Conservation (phyloP, 2,113 vertebrate species). For the Hippopotamus amphibius region DNA sequence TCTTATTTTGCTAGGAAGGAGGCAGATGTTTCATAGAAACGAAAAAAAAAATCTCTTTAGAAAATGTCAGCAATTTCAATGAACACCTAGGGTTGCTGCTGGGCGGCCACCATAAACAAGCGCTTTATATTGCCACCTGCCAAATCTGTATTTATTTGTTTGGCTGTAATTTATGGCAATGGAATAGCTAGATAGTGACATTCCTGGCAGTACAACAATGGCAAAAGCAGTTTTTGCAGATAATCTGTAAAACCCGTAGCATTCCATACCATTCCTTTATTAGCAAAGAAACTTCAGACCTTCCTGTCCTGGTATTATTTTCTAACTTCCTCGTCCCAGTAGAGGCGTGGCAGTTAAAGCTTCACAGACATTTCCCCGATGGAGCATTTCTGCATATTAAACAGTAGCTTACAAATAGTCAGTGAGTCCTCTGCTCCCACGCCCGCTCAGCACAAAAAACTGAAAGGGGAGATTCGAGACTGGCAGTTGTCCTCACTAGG, state of each 20-base stretch:
- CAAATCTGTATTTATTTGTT: background rate
- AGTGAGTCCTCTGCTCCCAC: conserved; percentile 88
- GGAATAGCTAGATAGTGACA: background rate
- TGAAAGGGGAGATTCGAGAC: conserved; percentile 84
- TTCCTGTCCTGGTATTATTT: conserved; percentile 78
- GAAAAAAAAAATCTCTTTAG: background rate
- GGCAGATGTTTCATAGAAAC: conserved; percentile 18
- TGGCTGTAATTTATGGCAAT: background rate
- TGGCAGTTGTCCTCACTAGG: conserved; percentile 89
- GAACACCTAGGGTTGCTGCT: background rate
- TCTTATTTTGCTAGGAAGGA: conserved; percentile 42
- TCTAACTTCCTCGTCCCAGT: conserved; percentile 70
- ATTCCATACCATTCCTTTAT: conserved; percentile 55
- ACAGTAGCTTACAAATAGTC: conserved; percentile 91
- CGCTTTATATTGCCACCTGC: background rate
- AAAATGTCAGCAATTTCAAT: conserved; percentile 44
- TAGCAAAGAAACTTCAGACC: conserved; percentile 66
- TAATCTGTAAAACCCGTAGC: conserved; percentile 55
- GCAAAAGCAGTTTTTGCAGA: conserved; percentile 42
- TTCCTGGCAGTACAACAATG: background rate
- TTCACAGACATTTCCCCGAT: conserved; percentile 84
- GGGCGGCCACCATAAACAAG: background rate
- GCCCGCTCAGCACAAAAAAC: conserved; percentile 87
- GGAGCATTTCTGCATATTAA: conserved; percentile 92
- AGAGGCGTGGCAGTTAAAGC: conserved; percentile 83